A percentile compares a stretch with the other conserved stretches of the same genome.
Conservation (phyloP, 2,113 vertebrate species). For the Periophthalmodon schlosseri region DNA sequence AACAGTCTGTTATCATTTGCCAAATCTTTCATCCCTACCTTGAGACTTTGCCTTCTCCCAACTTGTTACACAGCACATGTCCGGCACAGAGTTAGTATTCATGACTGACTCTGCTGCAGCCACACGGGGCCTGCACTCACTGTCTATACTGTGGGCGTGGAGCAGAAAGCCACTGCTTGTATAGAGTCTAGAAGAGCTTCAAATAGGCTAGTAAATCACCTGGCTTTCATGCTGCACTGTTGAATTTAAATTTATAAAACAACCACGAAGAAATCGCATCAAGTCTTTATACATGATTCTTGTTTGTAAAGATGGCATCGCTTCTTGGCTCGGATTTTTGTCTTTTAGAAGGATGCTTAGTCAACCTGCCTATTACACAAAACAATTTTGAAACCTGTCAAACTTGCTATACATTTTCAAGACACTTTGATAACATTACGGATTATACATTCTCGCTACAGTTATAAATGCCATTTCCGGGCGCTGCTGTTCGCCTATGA, state of each 20-base stretch:
- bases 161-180: constrained; percentile 34
- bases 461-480: too few species aligned
- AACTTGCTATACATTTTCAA: neutral
- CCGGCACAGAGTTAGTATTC: constrained; percentile 63
- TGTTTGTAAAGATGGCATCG: neutral
- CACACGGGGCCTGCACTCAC: constrained; percentile 37
- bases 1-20: neutral
- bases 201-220: constrained; percentile 46
- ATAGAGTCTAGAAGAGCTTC: constrained; percentile 22
- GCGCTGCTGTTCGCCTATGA: too few species aligned
- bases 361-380: neutral
- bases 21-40: neutral
- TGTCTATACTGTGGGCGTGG: constrained; percentile 38
- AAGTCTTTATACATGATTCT: constrained; percentile 8
- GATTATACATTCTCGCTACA: too few species aligned
- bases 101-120: constrained; percentile 47
- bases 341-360: neutral
- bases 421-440: too few species aligned
- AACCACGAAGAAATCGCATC: neutral
- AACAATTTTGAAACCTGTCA: neutral
- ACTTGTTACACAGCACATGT: constrained; percentile 54
- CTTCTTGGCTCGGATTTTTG: constrained; percentile 5
- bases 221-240: constrained; percentile 12
- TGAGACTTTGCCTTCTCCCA: constrained; percentile 16
- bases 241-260: constrained; percentile 39